Evolutionary conservation across 1,140 invertebrate genomes (phyloP).

Genomic region (Zaprionus camerounensis): DNA sequence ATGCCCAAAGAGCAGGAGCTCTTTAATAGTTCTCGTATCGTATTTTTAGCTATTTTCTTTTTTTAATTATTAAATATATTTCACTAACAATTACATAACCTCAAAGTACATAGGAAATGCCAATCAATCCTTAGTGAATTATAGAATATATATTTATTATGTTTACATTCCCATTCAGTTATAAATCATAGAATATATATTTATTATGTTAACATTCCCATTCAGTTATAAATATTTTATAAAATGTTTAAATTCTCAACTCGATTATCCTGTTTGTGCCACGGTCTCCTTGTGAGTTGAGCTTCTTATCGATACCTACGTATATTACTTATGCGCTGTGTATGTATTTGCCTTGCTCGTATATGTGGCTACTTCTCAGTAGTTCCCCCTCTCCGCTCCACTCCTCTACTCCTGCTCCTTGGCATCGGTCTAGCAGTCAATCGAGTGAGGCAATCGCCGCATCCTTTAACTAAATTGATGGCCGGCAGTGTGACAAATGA

Average conservation of each 20-base stretch:
- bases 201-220: not conserved
- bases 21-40: too few species aligned
- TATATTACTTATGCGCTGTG: not conserved
- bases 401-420: too few species aligned
- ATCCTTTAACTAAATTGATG: slow-evolving; percentile 74
- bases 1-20: too few species aligned
- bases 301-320: slow-evolving; percentile 7
- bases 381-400: not conserved
- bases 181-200: not conserved
- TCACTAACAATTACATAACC: too few species aligned
- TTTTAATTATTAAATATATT: too few species aligned
- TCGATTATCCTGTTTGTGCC: not conserved
- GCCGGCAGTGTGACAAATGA: slow-evolving; percentile 71
- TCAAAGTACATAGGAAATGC: too few species aligned
- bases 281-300: not conserved
- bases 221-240: not conserved
- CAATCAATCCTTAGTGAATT: too few species aligned
- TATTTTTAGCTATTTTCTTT: too few species aligned
- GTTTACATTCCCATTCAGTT: too few species aligned
- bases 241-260: not conserved
- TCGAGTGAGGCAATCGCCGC: slow-evolving; percentile 50
- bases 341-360: not conserved
- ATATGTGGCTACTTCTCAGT: not conserved
- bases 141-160: too few species aligned
- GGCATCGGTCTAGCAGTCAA: not conserved